These are phyloP conservation scores for Melanaphis sacchari DNA, from an alignment of 1,140 invertebrate species.

Conservation along the genomic window DNA sequence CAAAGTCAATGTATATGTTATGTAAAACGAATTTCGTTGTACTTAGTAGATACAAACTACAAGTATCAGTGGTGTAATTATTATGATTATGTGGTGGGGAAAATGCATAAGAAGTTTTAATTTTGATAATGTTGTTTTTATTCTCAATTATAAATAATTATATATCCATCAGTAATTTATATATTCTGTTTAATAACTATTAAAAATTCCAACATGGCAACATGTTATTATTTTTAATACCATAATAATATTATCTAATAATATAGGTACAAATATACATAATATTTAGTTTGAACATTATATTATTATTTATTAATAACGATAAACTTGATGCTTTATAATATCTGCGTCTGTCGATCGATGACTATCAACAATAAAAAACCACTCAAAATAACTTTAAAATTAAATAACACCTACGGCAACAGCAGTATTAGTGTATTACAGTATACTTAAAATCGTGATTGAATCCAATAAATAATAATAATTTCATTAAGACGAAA, in stretches of 20 bases:
- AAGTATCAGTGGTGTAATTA: too few relatives aligned
- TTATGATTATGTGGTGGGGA: too few relatives aligned
- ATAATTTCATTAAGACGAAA: background rate
- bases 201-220: background rate
- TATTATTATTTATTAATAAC: slow-evolving; percentile 8
- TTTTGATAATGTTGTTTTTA: background rate
- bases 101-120: background rate
- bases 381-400: background rate
- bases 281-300: background rate
- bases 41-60: background rate
- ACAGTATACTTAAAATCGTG: background rate
- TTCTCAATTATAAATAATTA: background rate
- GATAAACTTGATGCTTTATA: background rate
- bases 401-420: too few relatives aligned
- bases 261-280: background rate
- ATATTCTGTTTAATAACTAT: background rate
- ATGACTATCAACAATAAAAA: background rate
- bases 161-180: background rate
- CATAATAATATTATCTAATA: background rate
- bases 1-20: background rate
- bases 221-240: background rate
- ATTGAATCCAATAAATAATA: background rate
- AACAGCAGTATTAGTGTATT: background rate
- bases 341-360: background rate
- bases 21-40: background rate